A percentile compares a stretch with the other conserved stretches of the same genome.
Conservation (phyloP, 2,113 vertebrate genomes). For the Takifugu flavidus region DNA sequence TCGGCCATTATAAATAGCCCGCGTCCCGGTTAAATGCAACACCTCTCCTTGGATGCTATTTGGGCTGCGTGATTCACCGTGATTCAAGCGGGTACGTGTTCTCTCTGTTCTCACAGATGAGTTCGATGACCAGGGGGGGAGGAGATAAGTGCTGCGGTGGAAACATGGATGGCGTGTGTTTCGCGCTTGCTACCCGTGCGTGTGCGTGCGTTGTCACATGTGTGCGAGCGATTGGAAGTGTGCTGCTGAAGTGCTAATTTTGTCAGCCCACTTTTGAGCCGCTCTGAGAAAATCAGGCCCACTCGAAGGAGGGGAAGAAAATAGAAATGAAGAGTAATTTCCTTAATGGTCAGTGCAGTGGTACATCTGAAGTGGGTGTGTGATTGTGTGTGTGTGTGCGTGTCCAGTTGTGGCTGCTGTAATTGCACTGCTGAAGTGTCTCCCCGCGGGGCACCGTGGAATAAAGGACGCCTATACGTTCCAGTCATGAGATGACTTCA, state of each 20-base stretch:
- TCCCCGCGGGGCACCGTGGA: too few relatives aligned
- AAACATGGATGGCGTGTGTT: slow-evolving; percentile 49
- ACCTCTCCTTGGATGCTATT: slow-evolving; percentile 71
- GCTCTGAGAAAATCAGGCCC: slow-evolving; percentile 19
- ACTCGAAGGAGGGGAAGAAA: slow-evolving; percentile 23
- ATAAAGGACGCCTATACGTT: too few relatives aligned
- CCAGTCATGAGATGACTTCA: too few relatives aligned
- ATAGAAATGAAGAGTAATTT: slow-evolving; percentile 32
- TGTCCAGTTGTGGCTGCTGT: slow-evolving; percentile 9
- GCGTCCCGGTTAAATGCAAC: slow-evolving; percentile 72
- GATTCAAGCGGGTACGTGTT: slow-evolving; percentile 67
- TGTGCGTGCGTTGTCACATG: slow-evolving; percentile 21
- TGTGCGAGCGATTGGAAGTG: slow-evolving; percentile 37
- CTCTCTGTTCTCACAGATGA: slow-evolving; percentile 67
- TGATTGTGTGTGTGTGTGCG: slow-evolving; percentile 10
- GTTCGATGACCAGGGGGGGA: slow-evolving; percentile 54
- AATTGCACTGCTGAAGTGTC: too few relatives aligned
- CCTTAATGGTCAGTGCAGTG: slow-evolving; percentile 1
- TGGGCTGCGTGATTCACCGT: slow-evolving; percentile 69
- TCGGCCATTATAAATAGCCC: slow-evolving; percentile 72
- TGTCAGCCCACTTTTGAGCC: slow-evolving; percentile 39
- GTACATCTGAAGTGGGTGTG: slow-evolving; percentile 3
- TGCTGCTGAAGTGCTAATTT: slow-evolving; percentile 44
- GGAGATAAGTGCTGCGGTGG: slow-evolving; percentile 34
- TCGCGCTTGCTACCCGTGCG: slow-evolving; percentile 11